Percentiles rank a stretch among this genome's conserved stretches.
Evolutionary conservation across 2,797 vertebrate species (phyloP).

Genomic region (Menidia menidia): DNA sequence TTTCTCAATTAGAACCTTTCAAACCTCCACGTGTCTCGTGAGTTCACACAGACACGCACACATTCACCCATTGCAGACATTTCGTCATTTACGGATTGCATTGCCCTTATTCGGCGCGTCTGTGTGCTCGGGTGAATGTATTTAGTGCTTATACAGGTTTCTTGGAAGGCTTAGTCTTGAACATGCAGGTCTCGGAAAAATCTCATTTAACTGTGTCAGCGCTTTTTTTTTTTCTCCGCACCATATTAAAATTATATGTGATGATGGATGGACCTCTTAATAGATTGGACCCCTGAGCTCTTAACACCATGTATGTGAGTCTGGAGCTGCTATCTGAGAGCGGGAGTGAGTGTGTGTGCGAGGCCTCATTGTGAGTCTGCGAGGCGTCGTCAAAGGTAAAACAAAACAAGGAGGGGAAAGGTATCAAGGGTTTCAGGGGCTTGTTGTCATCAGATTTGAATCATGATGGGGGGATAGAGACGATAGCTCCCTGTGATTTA

Average conservation of each 20-base stretch:
- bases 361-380: background rate
- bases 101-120: conserved; percentile 53
- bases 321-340: conserved; percentile 11
- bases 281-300: conserved; percentile 61
- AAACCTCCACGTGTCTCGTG: background rate
- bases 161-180: conserved; percentile 28
- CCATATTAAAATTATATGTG: conserved; percentile 74
- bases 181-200: conserved; percentile 48
- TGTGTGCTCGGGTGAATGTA: conserved; percentile 32
- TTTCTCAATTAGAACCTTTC: background rate
- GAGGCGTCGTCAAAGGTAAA: no score
- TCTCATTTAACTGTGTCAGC: conserved; percentile 66
- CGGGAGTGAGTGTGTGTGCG: background rate
- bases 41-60: background rate
- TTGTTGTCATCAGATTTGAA: conserved; percentile 46
- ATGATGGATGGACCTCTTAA: conserved; percentile 75
- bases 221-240: conserved; percentile 58
- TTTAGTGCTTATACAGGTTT: conserved; percentile 54
- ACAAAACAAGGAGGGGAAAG: conserved; percentile 14
- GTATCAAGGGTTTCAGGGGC: conserved; percentile 47
- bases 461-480: conserved; percentile 18
- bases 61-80: background rate
- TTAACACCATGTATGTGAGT: conserved; percentile 28
- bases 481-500: background rate
- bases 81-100: conserved; percentile 44